phyloP scores from a whole-genome alignment of 2,888 invertebrate species.

The Erebia aethiops region DNA sequence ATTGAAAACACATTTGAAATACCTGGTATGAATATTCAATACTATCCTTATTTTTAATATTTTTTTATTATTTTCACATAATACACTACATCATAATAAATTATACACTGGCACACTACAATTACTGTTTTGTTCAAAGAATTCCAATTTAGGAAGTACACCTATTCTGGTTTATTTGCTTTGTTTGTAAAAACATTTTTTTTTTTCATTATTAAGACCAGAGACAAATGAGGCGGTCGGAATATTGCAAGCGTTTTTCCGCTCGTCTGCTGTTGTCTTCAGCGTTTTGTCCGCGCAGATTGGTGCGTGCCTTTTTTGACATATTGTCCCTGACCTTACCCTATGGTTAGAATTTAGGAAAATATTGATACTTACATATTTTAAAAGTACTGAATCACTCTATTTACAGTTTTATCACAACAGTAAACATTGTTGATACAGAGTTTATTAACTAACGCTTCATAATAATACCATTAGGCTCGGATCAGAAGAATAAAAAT shows the following conservation, averaged over 20 bases:
- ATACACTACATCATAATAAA: not conserved
- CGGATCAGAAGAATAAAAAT: constrained; percentile 3
- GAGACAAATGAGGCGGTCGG: no score
- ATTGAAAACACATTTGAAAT: constrained; percentile 10
- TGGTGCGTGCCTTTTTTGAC: no score
- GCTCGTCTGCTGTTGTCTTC: no score
- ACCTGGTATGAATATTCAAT: constrained; percentile 12
- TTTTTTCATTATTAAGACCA: no score
- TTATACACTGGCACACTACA: not conserved
- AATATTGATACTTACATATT: no score
- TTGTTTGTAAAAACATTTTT: no score
- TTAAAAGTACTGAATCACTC: not conserved
- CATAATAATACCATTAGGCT: constrained; percentile 6
- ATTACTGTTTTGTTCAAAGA: not conserved
- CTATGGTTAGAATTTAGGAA: no score
- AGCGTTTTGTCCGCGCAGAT: no score
- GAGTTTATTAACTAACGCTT: not conserved
- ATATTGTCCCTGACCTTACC: no score
- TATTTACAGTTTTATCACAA: not conserved
- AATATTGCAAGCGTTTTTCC: no score
- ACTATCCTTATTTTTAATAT: not conserved
- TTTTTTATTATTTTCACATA: not conserved
- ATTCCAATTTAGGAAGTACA: no score
- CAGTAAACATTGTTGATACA: not conserved
- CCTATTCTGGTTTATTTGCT: no score